A percentile compares a stretch with the other conserved stretches of the same genome.
Evolutionary conservation across 2,888 invertebrate genomes (phyloP).

Genomic region (Macrostomum cliftonense): DNA sequence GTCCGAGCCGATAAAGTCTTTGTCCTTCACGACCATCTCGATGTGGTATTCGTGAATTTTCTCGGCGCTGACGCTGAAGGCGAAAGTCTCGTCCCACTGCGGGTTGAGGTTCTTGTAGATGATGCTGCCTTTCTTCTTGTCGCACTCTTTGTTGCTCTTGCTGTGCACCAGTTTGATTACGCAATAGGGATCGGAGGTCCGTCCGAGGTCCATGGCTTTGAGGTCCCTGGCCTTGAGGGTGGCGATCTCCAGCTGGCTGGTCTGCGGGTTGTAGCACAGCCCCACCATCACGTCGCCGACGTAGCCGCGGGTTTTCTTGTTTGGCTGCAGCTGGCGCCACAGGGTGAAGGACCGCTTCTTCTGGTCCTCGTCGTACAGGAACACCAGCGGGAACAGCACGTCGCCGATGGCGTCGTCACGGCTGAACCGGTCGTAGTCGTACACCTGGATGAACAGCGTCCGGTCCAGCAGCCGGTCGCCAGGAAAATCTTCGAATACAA

Average conservation of each 20-base stretch:
- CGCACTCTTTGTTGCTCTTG: slow-evolving; percentile 58
- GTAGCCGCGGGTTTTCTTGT: slow-evolving; percentile 15
- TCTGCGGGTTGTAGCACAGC: slow-evolving; percentile 82
- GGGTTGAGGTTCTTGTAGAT: slow-evolving; percentile 59
- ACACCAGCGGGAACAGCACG: slow-evolving; percentile 26
- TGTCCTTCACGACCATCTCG: slow-evolving; percentile 87
- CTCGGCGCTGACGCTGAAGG: slow-evolving; percentile 88
- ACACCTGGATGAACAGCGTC: slow-evolving; percentile 32
- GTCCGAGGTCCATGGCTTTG: slow-evolving; percentile 86
- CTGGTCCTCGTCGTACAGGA: slow-evolving; percentile 24
- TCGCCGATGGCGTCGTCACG: slow-evolving; percentile 30
- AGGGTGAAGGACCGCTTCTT: slow-evolving; percentile 13
- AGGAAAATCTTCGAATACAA: slow-evolving; percentile 41
- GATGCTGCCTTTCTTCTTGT: slow-evolving; percentile 82
- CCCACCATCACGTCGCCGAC: slow-evolving; percentile 49
- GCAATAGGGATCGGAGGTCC: slow-evolving; percentile 94
- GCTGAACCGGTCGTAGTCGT: slow-evolving; percentile 33
- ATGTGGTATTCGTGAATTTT: slow-evolving; percentile 80
- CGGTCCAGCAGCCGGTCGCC: slow-evolving; percentile 32
- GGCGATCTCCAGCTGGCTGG: slow-evolving; percentile 70
- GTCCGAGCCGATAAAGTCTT: slow-evolving; percentile 78
- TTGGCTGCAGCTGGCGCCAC: slow-evolving; percentile 33
- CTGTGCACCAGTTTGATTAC: slow-evolving; percentile 90
- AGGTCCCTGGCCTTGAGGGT: slow-evolving; percentile 77
- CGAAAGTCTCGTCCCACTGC: slow-evolving; percentile 82